Conservation (phyloP, 2,888 invertebrate species). For the Standfussiana lucernea region DNA sequence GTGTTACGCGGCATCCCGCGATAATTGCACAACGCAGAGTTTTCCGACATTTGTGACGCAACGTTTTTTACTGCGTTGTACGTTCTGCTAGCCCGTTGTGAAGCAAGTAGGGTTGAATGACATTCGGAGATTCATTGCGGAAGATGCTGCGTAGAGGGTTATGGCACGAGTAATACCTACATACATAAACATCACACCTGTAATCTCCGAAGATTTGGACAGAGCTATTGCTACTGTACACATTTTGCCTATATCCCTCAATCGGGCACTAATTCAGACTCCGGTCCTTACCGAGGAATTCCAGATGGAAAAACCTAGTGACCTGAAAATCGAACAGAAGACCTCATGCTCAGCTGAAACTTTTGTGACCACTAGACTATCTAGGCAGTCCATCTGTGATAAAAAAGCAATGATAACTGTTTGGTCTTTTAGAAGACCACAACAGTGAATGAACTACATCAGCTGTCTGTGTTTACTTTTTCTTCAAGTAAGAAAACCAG, state of each 20-base stretch:
- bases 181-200: not conserved
- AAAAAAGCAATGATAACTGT: not conserved
- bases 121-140: conserved; percentile 39
- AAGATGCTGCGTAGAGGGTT: conserved; percentile 27
- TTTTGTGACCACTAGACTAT: not conserved
- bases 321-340: not conserved
- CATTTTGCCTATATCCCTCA: not conserved
- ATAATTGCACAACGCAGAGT: conserved; percentile 51
- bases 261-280: not conserved
- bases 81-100: conserved; percentile 24
- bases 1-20: conserved; percentile 51
- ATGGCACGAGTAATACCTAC: conserved; percentile 1
- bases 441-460: too few species aligned
- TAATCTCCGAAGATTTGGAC: not conserved
- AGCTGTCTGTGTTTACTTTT: not conserved
- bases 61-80: conserved; percentile 49
- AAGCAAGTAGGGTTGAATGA: conserved; percentile 52
- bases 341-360: not conserved
- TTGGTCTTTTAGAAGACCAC: not conserved
- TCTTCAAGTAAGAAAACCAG: not conserved
- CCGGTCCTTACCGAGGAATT: not conserved
- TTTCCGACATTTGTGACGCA: conserved; percentile 54
- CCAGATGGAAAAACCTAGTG: not conserved
- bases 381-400: not conserved
- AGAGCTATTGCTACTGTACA: not conserved